A percentile compares a stretch with the other conserved stretches of the same genome.
Conservation (phyloP, 2,888 invertebrate species). For the Prosopocoilus inquinatus region DNA sequence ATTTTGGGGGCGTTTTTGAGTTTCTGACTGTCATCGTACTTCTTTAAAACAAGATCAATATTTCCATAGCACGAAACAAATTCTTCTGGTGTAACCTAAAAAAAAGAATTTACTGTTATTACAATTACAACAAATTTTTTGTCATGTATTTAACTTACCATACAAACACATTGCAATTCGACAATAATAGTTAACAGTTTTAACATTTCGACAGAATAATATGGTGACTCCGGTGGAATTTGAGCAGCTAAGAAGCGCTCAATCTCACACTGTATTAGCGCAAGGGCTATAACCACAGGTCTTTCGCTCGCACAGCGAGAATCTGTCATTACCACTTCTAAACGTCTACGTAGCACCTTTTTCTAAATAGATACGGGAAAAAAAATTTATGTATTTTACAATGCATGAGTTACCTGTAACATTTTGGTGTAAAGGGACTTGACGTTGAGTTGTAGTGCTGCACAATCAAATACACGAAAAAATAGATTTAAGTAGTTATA, state of each 20-base stretch:
- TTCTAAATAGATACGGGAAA: conserved; percentile 46
- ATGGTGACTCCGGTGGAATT: conserved; percentile 33
- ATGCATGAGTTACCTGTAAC: conserved; percentile 48
- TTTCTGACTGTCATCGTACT: conserved; percentile 71
- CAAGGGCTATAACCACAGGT: conserved; percentile 74
- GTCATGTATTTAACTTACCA: conserved; percentile 58
- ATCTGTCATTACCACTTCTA: conserved; percentile 76
- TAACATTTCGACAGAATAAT: conserved; percentile 52
- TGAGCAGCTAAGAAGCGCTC: conserved; percentile 48
- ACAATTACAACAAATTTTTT: neutral
- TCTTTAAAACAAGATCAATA: conserved; percentile 63
- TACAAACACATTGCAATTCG: conserved; percentile 69
- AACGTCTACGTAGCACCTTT: conserved; percentile 62
- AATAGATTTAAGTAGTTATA: conserved; percentile 70
- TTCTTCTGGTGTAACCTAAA: conserved; percentile 66
- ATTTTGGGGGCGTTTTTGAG: conserved; percentile 69
- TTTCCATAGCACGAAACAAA: conserved; percentile 62
- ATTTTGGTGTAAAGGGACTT: conserved; percentile 55
- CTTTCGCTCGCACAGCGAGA: conserved; percentile 71
- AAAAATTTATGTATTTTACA: conserved; percentile 13
- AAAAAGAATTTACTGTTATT: conserved; percentile 14
- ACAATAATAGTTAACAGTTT: conserved; percentile 69
- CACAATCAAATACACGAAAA: conserved; percentile 60
- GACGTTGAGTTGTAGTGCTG: conserved; percentile 55
- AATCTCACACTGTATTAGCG: conserved; percentile 71